These are phyloP conservation scores for Hirtodrosophila trivittata DNA, from an alignment of 2,888 invertebrate species.

Conservation along the genomic window DNA sequence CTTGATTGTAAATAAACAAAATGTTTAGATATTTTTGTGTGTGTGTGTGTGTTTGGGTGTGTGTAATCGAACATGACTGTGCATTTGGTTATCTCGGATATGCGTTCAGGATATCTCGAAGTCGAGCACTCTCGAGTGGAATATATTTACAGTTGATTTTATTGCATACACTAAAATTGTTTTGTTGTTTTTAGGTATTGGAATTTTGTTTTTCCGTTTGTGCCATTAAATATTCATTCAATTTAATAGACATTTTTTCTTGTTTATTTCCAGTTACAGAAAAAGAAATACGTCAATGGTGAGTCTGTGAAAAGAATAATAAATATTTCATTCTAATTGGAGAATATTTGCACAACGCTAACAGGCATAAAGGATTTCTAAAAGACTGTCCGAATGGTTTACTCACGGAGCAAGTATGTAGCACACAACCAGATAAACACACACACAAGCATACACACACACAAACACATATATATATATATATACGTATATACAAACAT, in stretches of 20 bases:
- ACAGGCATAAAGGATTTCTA: constrained; percentile 97
- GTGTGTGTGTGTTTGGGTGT: too few relatives aligned
- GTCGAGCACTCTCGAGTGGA: too few relatives aligned
- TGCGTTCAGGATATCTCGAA: too few relatives aligned
- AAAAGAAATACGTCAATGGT: constrained; percentile 82
- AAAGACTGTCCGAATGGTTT: constrained; percentile 98
- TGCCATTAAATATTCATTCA: constrained; percentile 13
- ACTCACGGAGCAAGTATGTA: constrained; percentile 94
- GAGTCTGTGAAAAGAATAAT: constrained; percentile 48
- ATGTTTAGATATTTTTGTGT: too few relatives aligned
- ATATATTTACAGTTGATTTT: too few relatives aligned
- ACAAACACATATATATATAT: background rate
- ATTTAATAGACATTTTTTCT: constrained; percentile 19
- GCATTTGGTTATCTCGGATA: too few relatives aligned
- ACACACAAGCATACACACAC: background rate
- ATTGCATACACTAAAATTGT: background rate
- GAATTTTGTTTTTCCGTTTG: background rate
- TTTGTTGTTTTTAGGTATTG: background rate
- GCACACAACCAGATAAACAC: background rate
- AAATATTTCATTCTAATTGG: constrained; percentile 10
- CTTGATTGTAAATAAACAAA: too few relatives aligned
- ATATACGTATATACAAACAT: constrained; percentile 4
- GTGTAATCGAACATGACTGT: too few relatives aligned
- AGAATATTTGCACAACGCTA: constrained; percentile 16
- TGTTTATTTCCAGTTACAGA: constrained; percentile 78